Evolutionary conservation across 1,140 invertebrate genomes (phyloP).

Genomic region (Drosophila insularis): DNA sequence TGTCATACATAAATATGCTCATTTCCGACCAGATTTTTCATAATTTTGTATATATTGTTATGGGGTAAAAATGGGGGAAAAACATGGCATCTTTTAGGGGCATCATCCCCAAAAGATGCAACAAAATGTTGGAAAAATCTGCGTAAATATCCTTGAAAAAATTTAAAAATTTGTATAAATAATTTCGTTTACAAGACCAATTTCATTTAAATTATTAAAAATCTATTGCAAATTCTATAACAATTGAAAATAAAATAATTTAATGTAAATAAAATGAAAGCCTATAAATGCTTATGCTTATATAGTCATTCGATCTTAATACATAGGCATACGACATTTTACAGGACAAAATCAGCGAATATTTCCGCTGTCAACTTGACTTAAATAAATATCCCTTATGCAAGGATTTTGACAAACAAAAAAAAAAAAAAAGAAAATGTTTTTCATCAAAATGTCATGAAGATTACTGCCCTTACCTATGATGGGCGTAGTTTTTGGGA

Average conservation of each 20-base stretch:
- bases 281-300: no score
- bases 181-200: no score
- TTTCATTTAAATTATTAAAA: no score
- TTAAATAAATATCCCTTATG: neutral
- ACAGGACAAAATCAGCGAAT: no score
- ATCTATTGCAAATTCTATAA: no score
- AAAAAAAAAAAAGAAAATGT: neutral
- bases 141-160: neutral
- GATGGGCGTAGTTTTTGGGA: neutral
- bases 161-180: no score
- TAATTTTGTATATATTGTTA: no score
- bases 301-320: no score
- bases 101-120: neutral
- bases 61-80: neutral
- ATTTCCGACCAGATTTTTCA: neutral
- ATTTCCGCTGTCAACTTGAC: neutral
- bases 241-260: no score
- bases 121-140: neutral
- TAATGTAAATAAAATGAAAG: no score
- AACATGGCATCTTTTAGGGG: neutral
- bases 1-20: neutral
- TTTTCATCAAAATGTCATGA: conserved; percentile 24
- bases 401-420: neutral
- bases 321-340: no score
- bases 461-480: conserved; percentile 14